These are phyloP conservation scores for Antennarius striatus DNA, from an alignment of 2,113 vertebrate species.

Conservation along the genomic window DNA sequence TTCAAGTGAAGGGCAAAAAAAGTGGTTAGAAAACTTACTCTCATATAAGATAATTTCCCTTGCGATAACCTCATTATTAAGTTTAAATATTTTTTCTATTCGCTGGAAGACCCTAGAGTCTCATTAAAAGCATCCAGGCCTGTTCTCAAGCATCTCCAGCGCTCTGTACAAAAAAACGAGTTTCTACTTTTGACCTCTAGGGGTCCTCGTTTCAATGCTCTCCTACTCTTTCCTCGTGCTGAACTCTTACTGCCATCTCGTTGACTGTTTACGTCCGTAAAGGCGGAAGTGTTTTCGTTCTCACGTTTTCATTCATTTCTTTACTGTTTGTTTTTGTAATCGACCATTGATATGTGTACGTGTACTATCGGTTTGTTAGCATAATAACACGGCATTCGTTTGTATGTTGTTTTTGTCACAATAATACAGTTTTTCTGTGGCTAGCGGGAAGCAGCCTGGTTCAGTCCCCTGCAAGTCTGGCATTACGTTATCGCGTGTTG, in stretches of 20 bases:
- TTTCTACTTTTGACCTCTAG: conserved; percentile 51
- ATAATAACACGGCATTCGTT: not conserved
- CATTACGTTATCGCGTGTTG: not conserved
- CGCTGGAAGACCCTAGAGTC: not conserved
- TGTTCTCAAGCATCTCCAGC: no score
- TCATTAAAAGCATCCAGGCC: not conserved
- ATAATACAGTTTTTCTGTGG: not conserved
- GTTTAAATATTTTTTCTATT: conserved; percentile 10
- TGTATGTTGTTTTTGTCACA: not conserved
- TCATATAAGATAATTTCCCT: conserved; percentile 2
- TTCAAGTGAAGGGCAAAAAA: not conserved
- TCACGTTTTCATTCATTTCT: conserved; percentile 30
- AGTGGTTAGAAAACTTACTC: not conserved
- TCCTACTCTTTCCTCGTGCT: not conserved
- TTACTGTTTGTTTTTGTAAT: not conserved
- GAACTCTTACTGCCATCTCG: not conserved
- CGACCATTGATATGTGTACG: not conserved
- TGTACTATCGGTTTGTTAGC: not conserved
- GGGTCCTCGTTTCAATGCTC: conserved; percentile 36
- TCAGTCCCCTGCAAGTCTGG: not conserved
- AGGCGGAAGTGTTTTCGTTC: conserved; percentile 23
- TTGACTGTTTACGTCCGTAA: conserved; percentile 43
- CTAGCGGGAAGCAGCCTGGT: not conserved
- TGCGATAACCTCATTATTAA: not conserved
- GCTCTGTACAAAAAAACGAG: not conserved